Conservation (phyloP, 1,140 invertebrate species). For the Tyrophagus putrescentiae region DNA sequence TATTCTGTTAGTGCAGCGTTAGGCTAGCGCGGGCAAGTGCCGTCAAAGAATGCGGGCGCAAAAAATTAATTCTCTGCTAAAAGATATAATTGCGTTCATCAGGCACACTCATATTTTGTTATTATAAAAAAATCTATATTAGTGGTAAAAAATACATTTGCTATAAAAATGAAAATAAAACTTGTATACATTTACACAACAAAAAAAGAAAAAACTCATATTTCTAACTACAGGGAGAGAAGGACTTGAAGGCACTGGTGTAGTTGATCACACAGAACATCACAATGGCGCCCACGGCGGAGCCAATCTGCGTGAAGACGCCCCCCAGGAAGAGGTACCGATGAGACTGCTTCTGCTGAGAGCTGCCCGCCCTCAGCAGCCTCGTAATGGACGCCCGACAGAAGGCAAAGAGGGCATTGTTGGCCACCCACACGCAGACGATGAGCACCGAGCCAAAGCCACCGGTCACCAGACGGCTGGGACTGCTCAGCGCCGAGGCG, state of each 20-base stretch:
- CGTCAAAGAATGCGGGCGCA: no score
- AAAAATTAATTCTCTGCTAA: no score
- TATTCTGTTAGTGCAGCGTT: no score
- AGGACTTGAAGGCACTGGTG: conserved; percentile 42
- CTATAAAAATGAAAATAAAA: no score
- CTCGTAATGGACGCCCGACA: conserved; percentile 62
- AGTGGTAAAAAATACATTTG: no score
- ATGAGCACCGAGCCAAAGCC: conserved; percentile 47
- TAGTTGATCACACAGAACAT: conserved; percentile 59
- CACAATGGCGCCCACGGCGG: conserved; percentile 53
- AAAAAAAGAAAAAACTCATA: not conserved
- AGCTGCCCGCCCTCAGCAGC: conserved; percentile 46
- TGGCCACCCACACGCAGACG: conserved; percentile 52
- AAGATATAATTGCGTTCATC: no score
- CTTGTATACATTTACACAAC: no score
- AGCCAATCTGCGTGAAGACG: conserved; percentile 60
- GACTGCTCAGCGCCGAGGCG: conserved; percentile 53
- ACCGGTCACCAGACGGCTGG: conserved; percentile 49
- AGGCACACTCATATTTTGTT: no score
- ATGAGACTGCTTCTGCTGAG: conserved; percentile 33
- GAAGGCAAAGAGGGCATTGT: conserved; percentile 55
- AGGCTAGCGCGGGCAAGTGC: no score
- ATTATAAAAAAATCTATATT: no score
- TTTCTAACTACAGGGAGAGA: not conserved
- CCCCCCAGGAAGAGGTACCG: conserved; percentile 54